Base-by-base conservation (phyloP, 1,140 invertebrate species). In the Littorina saxatilis region DNA sequence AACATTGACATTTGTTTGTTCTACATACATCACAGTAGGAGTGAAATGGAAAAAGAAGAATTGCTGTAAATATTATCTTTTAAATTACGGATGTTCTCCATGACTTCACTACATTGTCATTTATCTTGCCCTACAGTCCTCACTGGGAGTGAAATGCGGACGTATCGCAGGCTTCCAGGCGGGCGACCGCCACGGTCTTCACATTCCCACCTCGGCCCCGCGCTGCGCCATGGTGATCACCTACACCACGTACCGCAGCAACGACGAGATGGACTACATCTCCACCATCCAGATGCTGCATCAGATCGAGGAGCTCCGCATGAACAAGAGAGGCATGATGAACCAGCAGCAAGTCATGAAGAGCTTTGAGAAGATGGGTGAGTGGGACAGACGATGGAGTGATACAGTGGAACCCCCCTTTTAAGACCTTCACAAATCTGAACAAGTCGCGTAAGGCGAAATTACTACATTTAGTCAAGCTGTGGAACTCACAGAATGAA, bases 101-200 rank as follows among this genome's bases (percentile, higher is more conserved):
- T n/a, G n/a, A n/a, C n/a, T n/a, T n/a, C n/a, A n/a, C n/a, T n/a
- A n/a, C n/a, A n/a, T n/a, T n/a, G n/a, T n/a, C n/a, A n/a, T n/a
- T n/a, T n/a, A n/a, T n/a, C n/a, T 58, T 58, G 17, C n/a, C 17
- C 84, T 93, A 15, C 73, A 87, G 84, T 75, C 79, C 50, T 55
- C 76, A 9, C 88, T 95, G 29, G 85, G 87, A 13, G 94, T 94
- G 29, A 91, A 88, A 63, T 95, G 94, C 88, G 95, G 95, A 11
- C 88, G 93, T 39, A 91, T 95, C 91, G 93, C 95, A 0, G 94
- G 92, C 0, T 95, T 95, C 85, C 93, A 94, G 9, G 93, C 94
- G 13, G 94, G 93, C 4, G 90, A 89, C 66, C 93, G 93, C 81
- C 94, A 95, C 83, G 94, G 94, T 9, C 94, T 95, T 0, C 91